Conservation (phyloP, 1,140 invertebrate species). For the Colletes latitarsis region DNA sequence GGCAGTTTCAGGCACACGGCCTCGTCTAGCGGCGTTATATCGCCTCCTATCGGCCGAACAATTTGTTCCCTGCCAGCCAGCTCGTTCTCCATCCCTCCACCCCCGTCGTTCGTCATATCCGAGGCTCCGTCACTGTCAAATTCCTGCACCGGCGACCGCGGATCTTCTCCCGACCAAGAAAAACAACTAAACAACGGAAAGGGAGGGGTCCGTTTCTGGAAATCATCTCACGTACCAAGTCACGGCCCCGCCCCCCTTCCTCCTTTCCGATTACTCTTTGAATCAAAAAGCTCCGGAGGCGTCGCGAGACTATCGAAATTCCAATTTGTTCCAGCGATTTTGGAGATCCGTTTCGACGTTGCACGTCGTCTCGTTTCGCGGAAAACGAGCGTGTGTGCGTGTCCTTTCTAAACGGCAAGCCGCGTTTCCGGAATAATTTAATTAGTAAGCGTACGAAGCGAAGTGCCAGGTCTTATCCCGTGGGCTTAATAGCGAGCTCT, state of each 20-base stretch:
- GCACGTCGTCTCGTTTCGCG: too few relatives aligned
- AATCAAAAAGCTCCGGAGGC: background rate
- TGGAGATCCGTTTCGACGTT: background rate
- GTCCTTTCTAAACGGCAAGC: background rate
- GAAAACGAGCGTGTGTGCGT: background rate
- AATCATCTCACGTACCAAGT: slow-evolving; percentile 43
- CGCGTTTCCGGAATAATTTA: slow-evolving; percentile 72
- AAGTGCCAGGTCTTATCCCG: slow-evolving; percentile 72
- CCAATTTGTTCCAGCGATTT: too few relatives aligned
- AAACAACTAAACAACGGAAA: too few relatives aligned
- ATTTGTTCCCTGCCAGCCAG: slow-evolving; percentile 49
- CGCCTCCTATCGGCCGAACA: slow-evolving; percentile 41
- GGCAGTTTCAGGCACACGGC: background rate
- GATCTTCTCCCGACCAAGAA: background rate
- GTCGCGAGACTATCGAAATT: background rate
- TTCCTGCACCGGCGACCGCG: background rate
- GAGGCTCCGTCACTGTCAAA: slow-evolving; percentile 47
- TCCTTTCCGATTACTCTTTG: slow-evolving; percentile 20
- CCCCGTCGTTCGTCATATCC: slow-evolving; percentile 41
- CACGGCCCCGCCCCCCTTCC: background rate
- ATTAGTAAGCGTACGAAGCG: slow-evolving; percentile 67
- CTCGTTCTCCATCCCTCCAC: slow-evolving; percentile 23
- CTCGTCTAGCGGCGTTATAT: slow-evolving; percentile 8
- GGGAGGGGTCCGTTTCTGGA: background rate
- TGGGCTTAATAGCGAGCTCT: slow-evolving; percentile 70